phyloP scores from a whole-genome alignment of 2,113 vertebrate species.

The Dicrurus megarhynchus region DNA sequence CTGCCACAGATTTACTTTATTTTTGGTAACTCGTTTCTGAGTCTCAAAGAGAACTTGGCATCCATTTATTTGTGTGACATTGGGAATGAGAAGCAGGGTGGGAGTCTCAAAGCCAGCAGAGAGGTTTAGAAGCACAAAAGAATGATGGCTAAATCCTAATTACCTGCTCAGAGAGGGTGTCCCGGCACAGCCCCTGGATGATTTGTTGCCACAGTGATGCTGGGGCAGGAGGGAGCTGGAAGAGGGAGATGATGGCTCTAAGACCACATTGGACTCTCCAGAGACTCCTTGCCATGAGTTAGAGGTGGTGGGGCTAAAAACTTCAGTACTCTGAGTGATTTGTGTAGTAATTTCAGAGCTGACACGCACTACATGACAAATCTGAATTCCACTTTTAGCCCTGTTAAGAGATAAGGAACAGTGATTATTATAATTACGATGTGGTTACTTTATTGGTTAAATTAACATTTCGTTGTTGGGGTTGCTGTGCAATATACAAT shows the following conservation, averaged over 20 bases:
- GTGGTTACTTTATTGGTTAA: constrained; percentile 79
- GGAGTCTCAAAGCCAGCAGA: neutral
- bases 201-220: neutral
- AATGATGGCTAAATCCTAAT: neutral
- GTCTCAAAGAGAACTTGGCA: neutral
- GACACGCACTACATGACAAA: constrained; percentile 51
- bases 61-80: neutral
- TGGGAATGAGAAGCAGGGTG: neutral
- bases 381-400: constrained; percentile 69
- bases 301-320: neutral
- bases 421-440: constrained; percentile 72
- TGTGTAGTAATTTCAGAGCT: constrained; percentile 62
- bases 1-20: neutral
- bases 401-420: constrained; percentile 71
- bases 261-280: neutral
- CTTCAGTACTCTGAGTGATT: constrained; percentile 34
- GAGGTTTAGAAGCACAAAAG: neutral
- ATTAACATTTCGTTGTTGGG: constrained; percentile 76
- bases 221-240: neutral
- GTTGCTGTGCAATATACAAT: constrained; percentile 71
- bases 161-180: neutral
- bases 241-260: neutral
- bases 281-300: neutral
- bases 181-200: neutral
- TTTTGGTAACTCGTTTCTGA: neutral